These are phyloP conservation scores for Drosophila serrata DNA, from an alignment of 1,140 invertebrate genomes.

Conservation along the genomic window DNA sequence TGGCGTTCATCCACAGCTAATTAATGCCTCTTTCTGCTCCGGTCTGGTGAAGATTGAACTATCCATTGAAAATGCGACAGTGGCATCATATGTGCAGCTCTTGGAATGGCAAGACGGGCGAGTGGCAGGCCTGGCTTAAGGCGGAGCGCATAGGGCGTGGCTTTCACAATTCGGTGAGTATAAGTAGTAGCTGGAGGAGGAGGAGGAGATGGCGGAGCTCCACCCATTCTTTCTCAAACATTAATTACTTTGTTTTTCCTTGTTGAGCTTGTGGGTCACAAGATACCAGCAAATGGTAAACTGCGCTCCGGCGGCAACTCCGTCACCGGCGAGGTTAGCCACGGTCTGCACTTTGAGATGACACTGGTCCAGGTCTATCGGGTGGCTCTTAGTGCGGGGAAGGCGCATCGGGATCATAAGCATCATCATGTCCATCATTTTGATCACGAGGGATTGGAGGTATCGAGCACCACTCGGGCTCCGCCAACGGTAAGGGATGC, in stretches of 20 bases:
- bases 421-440: slow-evolving; percentile 93
- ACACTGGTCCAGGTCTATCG: slow-evolving; percentile 92
- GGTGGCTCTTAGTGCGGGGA: slow-evolving; percentile 92
- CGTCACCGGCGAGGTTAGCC: slow-evolving; percentile 89
- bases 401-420: slow-evolving; percentile 93
- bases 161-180: slow-evolving; percentile 92
- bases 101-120: slow-evolving; percentile 94
- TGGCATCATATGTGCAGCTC: slow-evolving; percentile 95
- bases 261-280: slow-evolving; percentile 90
- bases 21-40: slow-evolving; percentile 4
- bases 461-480: slow-evolving; percentile 86
- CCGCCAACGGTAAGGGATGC: slow-evolving; percentile 85
- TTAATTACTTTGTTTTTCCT: slow-evolving; percentile 34
- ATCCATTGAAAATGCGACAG: slow-evolving; percentile 91
- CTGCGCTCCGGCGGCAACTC: slow-evolving; percentile 89
- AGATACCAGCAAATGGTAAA: slow-evolving; percentile 91
- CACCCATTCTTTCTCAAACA: background rate
- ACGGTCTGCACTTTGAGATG: slow-evolving; percentile 91
- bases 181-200: background rate
- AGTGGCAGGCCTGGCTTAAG: slow-evolving; percentile 95
- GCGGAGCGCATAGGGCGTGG: slow-evolving; percentile 92
- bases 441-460: slow-evolving; percentile 89
- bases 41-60: slow-evolving; percentile 88
- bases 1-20: slow-evolving; percentile 11
- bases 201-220: background rate